Base-by-base conservation (phyloP, 2,113 vertebrate genomes). In the Anoplopoma fimbria region DNA sequence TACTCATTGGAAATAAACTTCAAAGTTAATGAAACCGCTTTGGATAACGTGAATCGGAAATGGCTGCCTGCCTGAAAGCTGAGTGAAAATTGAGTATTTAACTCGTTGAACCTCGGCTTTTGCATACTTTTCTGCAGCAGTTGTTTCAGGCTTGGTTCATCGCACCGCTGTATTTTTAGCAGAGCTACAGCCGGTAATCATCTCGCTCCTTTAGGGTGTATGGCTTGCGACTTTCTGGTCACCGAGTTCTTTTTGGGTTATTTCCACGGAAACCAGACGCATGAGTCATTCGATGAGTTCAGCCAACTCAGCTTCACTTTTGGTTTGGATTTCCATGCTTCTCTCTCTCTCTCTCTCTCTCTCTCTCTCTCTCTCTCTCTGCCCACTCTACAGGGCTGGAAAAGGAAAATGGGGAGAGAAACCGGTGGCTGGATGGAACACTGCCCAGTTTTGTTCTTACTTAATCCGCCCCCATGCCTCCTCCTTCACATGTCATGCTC, bases 181-280 rank as follows among this genome's bases (percentile, higher is more conserved):
- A 9, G 64, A 15, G 47, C 42, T 14, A 38, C 10, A 84, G 67
- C 81, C 70, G 14, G 63, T 77, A 88, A 90, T 91, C 88, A 81
- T 93, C 81, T 38, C 51, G 23, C 69, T 88, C 72, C 83, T 83
- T 19, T 9, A 76, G 87, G 81, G 69, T 73, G 64, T 84, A 25
- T 10, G 29, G 69, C 68, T 74, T 74, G 58, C 27, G 34, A 76
- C 77, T 84, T 88, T 85, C 68, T 82, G 86, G 79, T 83, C 89
- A 87, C 79, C 4, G 61, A 78, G 85, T 87, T 83, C 45, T 80
- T 90, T 89, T 64, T n/a, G 25, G 77, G 79, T 86, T 29, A 38
- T 93, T 87, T 84, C 93, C 91, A 88, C 31, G 89, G 89, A 58
- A 90, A 93, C 87, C 90, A 92, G 91, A 94, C 88, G 42, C 77